Conservation (phyloP, 2,113 vertebrate genomes). For the Recurvirostra avosetta region DNA sequence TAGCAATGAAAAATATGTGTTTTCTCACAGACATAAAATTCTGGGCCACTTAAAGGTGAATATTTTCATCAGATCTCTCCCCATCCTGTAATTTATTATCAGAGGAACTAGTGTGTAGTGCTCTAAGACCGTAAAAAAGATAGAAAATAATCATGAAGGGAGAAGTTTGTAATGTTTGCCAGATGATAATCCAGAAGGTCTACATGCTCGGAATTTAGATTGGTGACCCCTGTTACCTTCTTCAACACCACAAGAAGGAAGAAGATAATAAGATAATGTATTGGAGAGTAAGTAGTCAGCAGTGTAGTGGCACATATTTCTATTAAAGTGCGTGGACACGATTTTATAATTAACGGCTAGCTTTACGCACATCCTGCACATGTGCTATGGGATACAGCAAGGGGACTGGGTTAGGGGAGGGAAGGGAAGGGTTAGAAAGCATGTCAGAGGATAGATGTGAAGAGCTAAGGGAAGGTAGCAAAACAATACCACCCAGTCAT, state of each 20-base stretch:
- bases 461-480: not conserved
- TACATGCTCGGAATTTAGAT: constrained; percentile 1
- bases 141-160: constrained; percentile 46
- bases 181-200: constrained; percentile 58
- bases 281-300: not conserved
- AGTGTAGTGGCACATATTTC: not conserved
- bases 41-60: constrained; percentile 58
- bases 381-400: not conserved
- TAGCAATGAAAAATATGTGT: constrained; percentile 73
- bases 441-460: not conserved
- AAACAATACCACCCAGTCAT: not conserved
- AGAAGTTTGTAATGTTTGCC: constrained; percentile 56
- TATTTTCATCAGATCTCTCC: constrained; percentile 43
- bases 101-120: constrained; percentile 2
- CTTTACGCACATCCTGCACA: not conserved
- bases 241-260: not conserved
- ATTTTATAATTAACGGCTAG: not conserved
- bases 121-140: not conserved
- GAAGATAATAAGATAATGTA: constrained; percentile 15
- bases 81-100: constrained; percentile 65
- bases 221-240: constrained; percentile 30
- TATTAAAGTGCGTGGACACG: not conserved
- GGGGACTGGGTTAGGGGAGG: not conserved
- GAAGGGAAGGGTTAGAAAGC: not conserved
- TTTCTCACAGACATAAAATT: constrained; percentile 68